Percentiles rank a stretch among this genome's conserved stretches.
Conservation (phyloP, 1,140 invertebrate genomes). For the Melitaea cinxia region DNA sequence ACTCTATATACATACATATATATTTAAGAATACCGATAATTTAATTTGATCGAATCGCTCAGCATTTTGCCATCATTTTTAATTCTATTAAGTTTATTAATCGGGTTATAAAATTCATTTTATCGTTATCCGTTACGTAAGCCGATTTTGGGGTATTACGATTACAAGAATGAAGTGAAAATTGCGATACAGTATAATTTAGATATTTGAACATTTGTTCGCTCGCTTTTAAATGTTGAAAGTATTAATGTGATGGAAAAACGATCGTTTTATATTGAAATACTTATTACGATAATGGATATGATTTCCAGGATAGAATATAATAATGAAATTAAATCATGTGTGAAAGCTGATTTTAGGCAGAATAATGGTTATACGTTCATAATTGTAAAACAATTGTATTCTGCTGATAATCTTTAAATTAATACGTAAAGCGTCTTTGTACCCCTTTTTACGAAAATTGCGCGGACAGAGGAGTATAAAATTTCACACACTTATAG, state of each 20-base stretch:
- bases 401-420: no score
- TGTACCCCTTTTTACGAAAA: no score
- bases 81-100: constrained; percentile 3
- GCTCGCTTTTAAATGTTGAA: not conserved
- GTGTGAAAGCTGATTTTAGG: no score
- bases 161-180: constrained; percentile 6
- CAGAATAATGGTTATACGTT: no score
- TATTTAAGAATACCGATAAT: not conserved
- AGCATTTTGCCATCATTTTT: not conserved
- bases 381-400: no score
- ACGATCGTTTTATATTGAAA: not conserved
- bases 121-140: not conserved
- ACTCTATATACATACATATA: no score
- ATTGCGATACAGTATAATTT: not conserved
- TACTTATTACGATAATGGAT: no score
- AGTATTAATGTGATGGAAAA: not conserved
- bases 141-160: not conserved
- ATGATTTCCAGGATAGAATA: no score
- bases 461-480: no score
- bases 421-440: no score
- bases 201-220: not conserved
- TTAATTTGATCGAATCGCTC: not conserved
- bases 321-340: no score
- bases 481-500: no score
- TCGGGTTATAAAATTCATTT: constrained; percentile 1